Conservation (phyloP, 2,797 vertebrate species). For the Girardinus metallicus region DNA sequence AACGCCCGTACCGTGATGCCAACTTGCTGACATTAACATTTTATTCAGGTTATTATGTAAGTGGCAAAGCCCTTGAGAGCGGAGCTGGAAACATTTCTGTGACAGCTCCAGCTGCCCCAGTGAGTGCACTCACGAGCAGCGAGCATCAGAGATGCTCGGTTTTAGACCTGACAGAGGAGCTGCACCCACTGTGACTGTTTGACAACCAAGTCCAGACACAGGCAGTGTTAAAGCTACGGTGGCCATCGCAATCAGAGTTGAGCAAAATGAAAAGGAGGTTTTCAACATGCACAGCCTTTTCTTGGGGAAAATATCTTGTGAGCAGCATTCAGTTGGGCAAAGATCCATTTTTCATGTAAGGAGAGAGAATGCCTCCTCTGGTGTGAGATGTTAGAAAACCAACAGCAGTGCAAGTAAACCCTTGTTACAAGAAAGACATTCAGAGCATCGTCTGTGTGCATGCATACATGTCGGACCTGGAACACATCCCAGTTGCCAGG, state of each 20-base stretch:
- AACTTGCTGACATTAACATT: conserved; percentile 66
- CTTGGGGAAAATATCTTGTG: neutral
- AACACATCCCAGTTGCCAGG: neutral
- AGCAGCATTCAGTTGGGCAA: neutral
- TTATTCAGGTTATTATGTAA: conserved; percentile 62
- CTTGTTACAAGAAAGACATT: neutral
- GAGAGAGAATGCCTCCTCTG: neutral
- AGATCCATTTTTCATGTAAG: neutral
- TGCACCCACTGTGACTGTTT: neutral
- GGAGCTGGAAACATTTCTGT: conserved; percentile 47
- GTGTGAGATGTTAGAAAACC: neutral
- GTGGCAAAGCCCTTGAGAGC: conserved; percentile 42
- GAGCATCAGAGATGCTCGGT: neutral
- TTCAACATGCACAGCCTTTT: neutral
- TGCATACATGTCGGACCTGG: too few species aligned
- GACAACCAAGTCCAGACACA: neutral
- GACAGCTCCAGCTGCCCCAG: conserved; percentile 57
- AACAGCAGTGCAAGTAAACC: neutral
- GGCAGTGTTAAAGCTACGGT: neutral
- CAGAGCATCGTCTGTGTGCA: neutral
- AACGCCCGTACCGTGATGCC: conserved; percentile 37
- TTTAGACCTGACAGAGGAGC: conserved; percentile 6
- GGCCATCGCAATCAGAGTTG: neutral
- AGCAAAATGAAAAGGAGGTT: neutral
- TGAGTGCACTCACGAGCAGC: neutral